Percentiles rank a stretch among this genome's conserved stretches.
phyloP scores from a whole-genome alignment of 2,888 invertebrate genomes.

The Eupsilia transversa region DNA sequence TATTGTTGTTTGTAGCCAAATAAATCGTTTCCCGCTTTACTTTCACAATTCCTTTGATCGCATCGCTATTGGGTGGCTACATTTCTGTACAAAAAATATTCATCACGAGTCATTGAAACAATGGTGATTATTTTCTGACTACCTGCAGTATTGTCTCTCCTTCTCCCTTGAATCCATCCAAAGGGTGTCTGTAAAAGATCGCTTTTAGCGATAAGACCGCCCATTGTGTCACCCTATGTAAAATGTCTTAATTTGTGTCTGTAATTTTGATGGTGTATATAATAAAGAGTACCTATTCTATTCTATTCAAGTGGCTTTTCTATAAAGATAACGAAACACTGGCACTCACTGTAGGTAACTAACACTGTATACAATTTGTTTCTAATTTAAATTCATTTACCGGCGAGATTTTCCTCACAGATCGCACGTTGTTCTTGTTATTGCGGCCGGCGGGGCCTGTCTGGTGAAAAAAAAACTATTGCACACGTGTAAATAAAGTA shows the following conservation, averaged over 20 bases:
- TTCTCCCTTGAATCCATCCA: too few species aligned
- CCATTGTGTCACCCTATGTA: too few species aligned
- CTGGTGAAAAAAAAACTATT: not conserved
- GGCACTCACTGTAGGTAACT: too few species aligned
- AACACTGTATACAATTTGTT: not conserved
- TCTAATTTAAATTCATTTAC: not conserved
- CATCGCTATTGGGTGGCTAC: not conserved
- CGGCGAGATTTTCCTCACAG: not conserved
- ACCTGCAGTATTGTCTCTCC: too few species aligned
- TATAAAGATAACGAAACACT: not conserved
- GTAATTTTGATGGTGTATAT: too few species aligned
- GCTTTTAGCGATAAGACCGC: too few species aligned
- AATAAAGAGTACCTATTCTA: too few species aligned
- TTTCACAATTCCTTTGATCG: slow-evolving; percentile 20
- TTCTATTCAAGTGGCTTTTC: not conserved
- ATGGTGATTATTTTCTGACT: not conserved
- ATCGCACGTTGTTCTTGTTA: not conserved
- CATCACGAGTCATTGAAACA: not conserved
- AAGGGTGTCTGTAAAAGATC: too few species aligned
- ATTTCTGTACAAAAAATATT: not conserved
- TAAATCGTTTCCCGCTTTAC: not conserved
- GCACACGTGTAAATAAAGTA: not conserved
- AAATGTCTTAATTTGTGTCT: too few species aligned
- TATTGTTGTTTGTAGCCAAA: slow-evolving; percentile 18
- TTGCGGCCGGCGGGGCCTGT: not conserved